phyloP scores from a whole-genome alignment of 2,888 invertebrate genomes.

The Augiades crinisus region DNA sequence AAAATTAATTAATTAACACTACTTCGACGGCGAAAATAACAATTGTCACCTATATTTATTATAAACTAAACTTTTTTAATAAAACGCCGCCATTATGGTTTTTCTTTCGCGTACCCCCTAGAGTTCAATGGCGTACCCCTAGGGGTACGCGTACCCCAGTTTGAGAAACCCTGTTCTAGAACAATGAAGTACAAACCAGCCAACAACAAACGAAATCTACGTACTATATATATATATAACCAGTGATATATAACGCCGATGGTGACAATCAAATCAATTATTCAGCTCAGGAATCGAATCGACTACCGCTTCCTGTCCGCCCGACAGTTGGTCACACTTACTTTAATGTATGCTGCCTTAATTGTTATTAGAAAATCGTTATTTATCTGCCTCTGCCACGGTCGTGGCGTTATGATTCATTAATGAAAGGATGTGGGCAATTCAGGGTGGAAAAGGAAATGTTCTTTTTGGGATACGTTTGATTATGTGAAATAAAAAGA shows the following conservation, averaged over 20 bases:
- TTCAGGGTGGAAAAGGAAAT: background rate
- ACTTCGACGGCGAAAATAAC: no score
- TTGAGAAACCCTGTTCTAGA: no score
- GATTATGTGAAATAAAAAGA: no score
- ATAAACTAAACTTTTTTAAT: no score
- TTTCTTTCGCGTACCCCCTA: no score
- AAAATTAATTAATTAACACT: no score
- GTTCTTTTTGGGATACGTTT: no score
- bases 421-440: slow-evolving; percentile 13
- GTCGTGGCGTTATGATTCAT: slow-evolving; percentile 23
- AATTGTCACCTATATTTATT: no score
- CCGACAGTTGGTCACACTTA: slow-evolving; percentile 46
- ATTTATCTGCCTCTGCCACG: slow-evolving; percentile 18
- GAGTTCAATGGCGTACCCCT: no score
- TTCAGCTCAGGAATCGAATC: slow-evolving; percentile 68
- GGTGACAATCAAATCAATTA: slow-evolving; percentile 39
- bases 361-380: slow-evolving; percentile 38
- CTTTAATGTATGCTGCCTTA: slow-evolving; percentile 33
- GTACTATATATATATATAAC: slow-evolving; percentile 17
- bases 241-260: background rate
- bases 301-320: slow-evolving; percentile 70
- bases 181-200: no score
- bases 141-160: no score
- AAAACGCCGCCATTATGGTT: no score
- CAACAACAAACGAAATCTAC: slow-evolving; percentile 1